These are phyloP conservation scores for Oryzias sinensis DNA, from an alignment of 2,797 vertebrate species.

Conservation along the genomic window DNA sequence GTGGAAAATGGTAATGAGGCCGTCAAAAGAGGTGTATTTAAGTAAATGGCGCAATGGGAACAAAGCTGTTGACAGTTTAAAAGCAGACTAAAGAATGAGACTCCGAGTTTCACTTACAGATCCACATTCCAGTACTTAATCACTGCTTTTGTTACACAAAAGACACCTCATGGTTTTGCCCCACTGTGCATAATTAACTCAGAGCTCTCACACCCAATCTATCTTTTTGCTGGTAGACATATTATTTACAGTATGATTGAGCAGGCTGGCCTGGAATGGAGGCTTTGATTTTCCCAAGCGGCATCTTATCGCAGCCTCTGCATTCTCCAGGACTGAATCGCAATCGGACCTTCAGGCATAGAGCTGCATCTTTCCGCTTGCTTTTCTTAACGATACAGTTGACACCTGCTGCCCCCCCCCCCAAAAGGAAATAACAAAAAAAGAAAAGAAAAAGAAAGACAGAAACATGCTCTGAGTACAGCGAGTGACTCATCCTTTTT, in stretches of 20 bases:
- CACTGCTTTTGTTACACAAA: slow-evolving; percentile 49
- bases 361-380: slow-evolving; percentile 59
- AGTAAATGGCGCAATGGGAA: slow-evolving; percentile 14
- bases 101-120: slow-evolving; percentile 33
- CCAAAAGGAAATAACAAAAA: neutral
- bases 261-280: slow-evolving; percentile 47
- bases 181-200: slow-evolving; percentile 47
- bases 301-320: slow-evolving; percentile 70
- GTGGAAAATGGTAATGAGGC: slow-evolving; percentile 9
- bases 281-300: slow-evolving; percentile 65
- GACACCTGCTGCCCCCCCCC: slow-evolving; percentile 18
- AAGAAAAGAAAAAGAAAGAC: slow-evolving; percentile 12
- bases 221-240: slow-evolving; percentile 40
- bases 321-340: slow-evolving; percentile 77
- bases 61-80: slow-evolving; percentile 5
- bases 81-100: slow-evolving; percentile 21
- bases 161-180: slow-evolving; percentile 43
- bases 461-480: slow-evolving; percentile 22
- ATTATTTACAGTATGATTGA: slow-evolving; percentile 68
- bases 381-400: slow-evolving; percentile 20
- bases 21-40: slow-evolving; percentile 5
- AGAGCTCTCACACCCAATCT: slow-evolving; percentile 45
- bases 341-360: slow-evolving; percentile 41
- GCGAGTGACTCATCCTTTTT: slow-evolving; percentile 33
- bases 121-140: slow-evolving; percentile 39